Conservation (phyloP, 2,888 invertebrate genomes). For the Aphidoletes aphidimyza region DNA sequence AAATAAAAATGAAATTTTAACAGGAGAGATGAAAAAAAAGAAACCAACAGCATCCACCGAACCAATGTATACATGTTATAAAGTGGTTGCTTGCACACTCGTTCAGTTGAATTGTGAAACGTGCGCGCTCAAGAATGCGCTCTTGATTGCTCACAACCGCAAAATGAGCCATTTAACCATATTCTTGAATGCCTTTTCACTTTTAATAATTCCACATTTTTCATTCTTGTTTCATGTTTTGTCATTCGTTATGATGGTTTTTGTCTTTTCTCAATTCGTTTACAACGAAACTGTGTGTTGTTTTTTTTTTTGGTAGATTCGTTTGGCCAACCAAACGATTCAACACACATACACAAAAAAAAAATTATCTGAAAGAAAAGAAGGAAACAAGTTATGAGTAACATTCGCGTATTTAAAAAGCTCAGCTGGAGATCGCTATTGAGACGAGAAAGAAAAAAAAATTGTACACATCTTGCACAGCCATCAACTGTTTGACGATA, state of each 20-base stretch:
- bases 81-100: no score
- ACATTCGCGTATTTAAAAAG: neutral
- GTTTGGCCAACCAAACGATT: neutral
- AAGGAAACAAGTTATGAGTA: constrained; percentile 21
- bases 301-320: neutral
- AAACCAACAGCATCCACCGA: no score
- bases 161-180: neutral
- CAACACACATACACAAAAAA: neutral
- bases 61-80: neutral
- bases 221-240: neutral
- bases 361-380: neutral
- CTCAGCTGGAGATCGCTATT: constrained; percentile 5
- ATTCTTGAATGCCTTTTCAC: neutral
- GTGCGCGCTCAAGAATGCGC: neutral
- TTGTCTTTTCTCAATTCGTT: neutral
- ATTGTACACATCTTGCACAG: constrained; percentile 1
- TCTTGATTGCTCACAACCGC: neutral
- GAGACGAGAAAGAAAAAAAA: no score
- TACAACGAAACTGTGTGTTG: neutral
- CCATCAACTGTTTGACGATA: neutral
- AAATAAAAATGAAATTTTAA: neutral
- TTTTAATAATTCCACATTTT: neutral
- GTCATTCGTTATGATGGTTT: constrained; percentile 21
- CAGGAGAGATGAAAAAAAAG: neutral
- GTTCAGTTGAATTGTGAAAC: no score